Conservation (phyloP, 2,113 vertebrate species). For the Myrmecophaga tridactyla region DNA sequence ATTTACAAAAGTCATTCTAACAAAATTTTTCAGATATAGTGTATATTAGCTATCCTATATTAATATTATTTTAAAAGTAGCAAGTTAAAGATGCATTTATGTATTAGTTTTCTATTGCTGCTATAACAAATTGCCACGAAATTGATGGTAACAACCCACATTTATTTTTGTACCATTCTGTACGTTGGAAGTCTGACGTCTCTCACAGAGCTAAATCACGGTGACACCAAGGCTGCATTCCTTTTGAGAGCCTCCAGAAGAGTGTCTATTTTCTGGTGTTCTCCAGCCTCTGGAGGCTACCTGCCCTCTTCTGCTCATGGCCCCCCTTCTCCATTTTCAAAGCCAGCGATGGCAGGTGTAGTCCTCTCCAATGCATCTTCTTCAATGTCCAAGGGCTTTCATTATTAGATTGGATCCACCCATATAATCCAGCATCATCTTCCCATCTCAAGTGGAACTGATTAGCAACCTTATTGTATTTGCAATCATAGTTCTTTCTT, state of each 20-base stretch:
- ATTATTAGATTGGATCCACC: background rate
- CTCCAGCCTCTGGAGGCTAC: background rate
- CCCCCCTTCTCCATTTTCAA: background rate
- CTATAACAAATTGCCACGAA: background rate
- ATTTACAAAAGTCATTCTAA: background rate
- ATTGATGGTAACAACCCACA: background rate
- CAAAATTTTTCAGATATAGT: background rate
- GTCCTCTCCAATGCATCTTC: background rate
- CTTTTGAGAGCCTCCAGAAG: background rate
- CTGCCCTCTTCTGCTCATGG: background rate
- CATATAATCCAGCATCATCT: background rate
- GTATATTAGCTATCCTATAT: background rate
- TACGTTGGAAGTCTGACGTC: background rate
- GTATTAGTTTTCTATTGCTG: background rate
- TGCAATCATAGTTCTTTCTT: background rate
- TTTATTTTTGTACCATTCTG: background rate
- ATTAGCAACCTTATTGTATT: background rate
- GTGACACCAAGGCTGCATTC: background rate
- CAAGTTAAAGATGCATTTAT: background rate
- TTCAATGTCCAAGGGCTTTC: background rate
- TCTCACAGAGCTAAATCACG: background rate
- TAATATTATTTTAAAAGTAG: background rate
- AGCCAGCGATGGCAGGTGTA: background rate
- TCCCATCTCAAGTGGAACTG: background rate
- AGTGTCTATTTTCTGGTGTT: background rate